Evolutionary conservation across 2,888 invertebrate genomes (phyloP), one percentile per base, ranked within the genome.

Genomic region (Cephus rjabovi): DNA sequence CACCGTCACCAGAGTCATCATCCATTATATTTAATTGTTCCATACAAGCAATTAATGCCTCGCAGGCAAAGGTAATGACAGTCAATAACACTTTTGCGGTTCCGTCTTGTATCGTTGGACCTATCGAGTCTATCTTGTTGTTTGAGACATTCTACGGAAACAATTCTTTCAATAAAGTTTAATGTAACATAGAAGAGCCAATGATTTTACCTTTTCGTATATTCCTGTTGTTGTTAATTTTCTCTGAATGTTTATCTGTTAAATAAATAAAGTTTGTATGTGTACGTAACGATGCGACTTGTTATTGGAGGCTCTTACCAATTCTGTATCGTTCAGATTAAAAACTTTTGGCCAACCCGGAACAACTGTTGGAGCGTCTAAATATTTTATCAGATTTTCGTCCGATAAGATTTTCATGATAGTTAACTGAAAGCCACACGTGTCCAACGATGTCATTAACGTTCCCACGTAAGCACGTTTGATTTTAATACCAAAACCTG

Each of bases 371-470:
- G 92, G 91, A 11, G 90, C 91, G 86, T 95, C 95, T 74, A 95
- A 90, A 74, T 93, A 92, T 34, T 92, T 86, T 79, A 95, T 82
- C 92, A 95, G 93, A 40, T 92, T 84, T n/a, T 82, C 76, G 11
- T 90, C 86, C 73, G 92, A 88, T 69, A 91, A 92, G 9, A 94
- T 86, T 83, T 94, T 93, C 30, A 95, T 86, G 11, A 97, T 83
- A 34, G 96, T 95, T 35, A 97, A 92, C 81, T 96, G 95, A 85
- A 96, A 93, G n/a, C 96, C 97, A 80, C 94, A 94, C 93, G 95
- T 95, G 86, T 96, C 95, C 73, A 96, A 88, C 0, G 96, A 95
- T 0, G 96, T 95, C 91, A 96, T 94, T 81, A 95, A 93, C 11
- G 91, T 85, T 0, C 93, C 93, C 9, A 75, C 11, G 76, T 90